A percentile compares a stretch with the other conserved stretches of the same genome.
Conservation (phyloP, 2,113 vertebrate genomes). For the Sphaerodactylus townsendi region DNA sequence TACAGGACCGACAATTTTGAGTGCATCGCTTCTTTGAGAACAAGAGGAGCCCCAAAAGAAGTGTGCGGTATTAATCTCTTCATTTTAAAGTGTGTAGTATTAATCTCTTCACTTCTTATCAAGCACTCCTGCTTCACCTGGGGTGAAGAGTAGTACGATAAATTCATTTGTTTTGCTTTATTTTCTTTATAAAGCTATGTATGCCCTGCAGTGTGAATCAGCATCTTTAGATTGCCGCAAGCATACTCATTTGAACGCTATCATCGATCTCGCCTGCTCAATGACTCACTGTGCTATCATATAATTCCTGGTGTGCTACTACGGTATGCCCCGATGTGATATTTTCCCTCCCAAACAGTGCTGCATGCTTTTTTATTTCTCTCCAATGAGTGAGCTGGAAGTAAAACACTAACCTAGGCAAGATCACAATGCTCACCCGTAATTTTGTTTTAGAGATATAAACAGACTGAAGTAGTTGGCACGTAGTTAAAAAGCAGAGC, state of each 20-base stretch:
- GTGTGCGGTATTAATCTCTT: conserved; percentile 31
- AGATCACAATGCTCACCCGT: conserved; percentile 48
- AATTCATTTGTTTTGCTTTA: conserved; percentile 56
- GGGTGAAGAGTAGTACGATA: conserved; percentile 58
- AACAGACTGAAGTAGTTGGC: conserved; percentile 25
- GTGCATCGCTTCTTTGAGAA: background rate
- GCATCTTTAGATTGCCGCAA: conserved; percentile 38
- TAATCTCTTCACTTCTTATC: conserved; percentile 49
- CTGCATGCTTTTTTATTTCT: conserved; percentile 51
- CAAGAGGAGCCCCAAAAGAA: conserved; percentile 21
- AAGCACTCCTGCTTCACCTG: conserved; percentile 49
- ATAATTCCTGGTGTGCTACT: conserved; percentile 57
- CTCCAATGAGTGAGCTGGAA: conserved; percentile 53
- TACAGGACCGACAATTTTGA: conserved; percentile 30
- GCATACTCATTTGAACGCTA: conserved; percentile 44
- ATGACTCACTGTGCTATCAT: conserved; percentile 34
- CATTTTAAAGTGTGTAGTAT: conserved; percentile 35
- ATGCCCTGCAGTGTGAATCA: conserved; percentile 53
- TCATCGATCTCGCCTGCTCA: conserved; percentile 42
- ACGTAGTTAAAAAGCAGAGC: background rate
- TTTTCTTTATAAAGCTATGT: conserved; percentile 43
- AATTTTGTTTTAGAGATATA: conserved; percentile 55
- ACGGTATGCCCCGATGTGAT: conserved; percentile 31
- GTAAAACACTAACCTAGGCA: conserved; percentile 20
- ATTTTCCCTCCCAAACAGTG: background rate